phyloP scores from a whole-genome alignment of 1,140 invertebrate species.

The Bathynomus jamesi region DNA sequence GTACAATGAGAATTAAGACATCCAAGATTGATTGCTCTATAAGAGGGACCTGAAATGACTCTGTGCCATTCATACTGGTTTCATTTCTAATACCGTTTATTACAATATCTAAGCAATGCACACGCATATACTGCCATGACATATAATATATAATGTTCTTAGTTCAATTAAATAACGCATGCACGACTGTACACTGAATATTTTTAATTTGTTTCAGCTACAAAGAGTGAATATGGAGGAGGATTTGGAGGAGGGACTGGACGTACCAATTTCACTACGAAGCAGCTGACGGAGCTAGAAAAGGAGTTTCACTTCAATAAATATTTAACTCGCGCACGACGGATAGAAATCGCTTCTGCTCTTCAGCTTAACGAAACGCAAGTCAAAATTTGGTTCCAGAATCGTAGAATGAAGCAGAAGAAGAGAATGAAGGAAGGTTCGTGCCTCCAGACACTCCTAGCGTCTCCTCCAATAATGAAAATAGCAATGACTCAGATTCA shows the following conservation, averaged over 20 bases:
- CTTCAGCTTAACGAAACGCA: constrained; percentile 96
- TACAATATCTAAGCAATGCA: no score
- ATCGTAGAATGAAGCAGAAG: constrained; percentile 87
- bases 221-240: constrained; percentile 40
- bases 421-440: constrained; percentile 86
- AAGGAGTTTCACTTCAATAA: constrained; percentile 99
- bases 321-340: constrained; percentile 88
- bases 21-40: no score
- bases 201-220: constrained; percentile 38
- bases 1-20: no score
- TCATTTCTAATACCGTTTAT: no score
- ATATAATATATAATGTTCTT: no score
- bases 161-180: no score
- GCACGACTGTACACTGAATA: no score
- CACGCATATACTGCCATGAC: no score
- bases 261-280: constrained; percentile 96
- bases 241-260: constrained; percentile 51
- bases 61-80: no score
- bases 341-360: constrained; percentile 95
- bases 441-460: constrained; percentile 53
- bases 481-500: constrained; percentile 36
- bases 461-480: constrained; percentile 33
- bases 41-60: no score
- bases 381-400: constrained; percentile 85
- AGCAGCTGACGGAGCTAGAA: constrained; percentile 95